Base-by-base conservation (phyloP, 2,888 invertebrate genomes). In the Acanthacorydalis orientalis region DNA sequence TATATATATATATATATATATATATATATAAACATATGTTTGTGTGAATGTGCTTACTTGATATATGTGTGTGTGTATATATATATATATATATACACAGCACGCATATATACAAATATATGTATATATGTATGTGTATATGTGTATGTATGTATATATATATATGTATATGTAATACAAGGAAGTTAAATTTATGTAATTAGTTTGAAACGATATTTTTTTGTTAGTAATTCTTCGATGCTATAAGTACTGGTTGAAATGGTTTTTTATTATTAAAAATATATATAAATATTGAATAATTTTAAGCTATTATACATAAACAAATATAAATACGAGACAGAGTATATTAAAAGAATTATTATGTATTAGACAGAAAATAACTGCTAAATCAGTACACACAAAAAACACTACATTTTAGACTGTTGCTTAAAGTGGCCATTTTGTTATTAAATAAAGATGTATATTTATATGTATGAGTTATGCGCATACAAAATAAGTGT, bases 231-330 rank as follows among this genome's bases (percentile, higher is more conserved):
- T 41, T 31, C 43, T 31, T 45, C 32, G 45, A 45, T 23, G 45
- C 45, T 45, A 45, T 45, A 45, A 45, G 35, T 34, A 37, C 35
- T 32, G 45, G 45, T 45, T 45, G 31, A 45, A 45, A 35, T 45
- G 45, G 45, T 45, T 45, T 45, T 43, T 35, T 45, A 45, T 45
- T 45, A 45, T 43, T 43, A 43, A 31, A 43, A 43, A 43, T 33
- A 44, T 44, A 44, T 44, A 44, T 44, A 44, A 33, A 44, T 45
- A 45, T 45, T 45, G 31, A 45, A 45, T 45, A 45, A 45, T 45
- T 45, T 45, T 45, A 45, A 45, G 45, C 35, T 35, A 35, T 35
- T 39, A 43, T 23, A 43, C 14, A 37, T 37, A 14, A 37, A 37
- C 37, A 43, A 31, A 31, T 43, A 43, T 43, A 43, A 43, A 43